Base-by-base conservation (phyloP, 1,140 invertebrate species). In the Yoshiicerus persimilis region DNA sequence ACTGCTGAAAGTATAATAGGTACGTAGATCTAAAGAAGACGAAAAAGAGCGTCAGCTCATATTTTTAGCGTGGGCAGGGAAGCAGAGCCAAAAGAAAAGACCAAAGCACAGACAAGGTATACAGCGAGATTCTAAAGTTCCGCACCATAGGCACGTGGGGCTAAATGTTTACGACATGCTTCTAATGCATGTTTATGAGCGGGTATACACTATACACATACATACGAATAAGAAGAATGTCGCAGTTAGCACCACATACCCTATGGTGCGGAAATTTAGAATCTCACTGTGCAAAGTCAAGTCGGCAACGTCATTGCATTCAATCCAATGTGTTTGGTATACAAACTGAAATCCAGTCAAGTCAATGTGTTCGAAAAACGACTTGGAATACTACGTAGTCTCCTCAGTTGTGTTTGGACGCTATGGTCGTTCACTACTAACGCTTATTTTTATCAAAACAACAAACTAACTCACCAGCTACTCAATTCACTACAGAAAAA, bases 41-140 rank as follows among this genome's bases (percentile, higher is more conserved):
- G 41, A 75, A 75, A 70, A 66, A 87, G 66, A 86, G 85, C 88
- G 88, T 89, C 88, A 89, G 86, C 88, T 89, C 88, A 87, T 89
- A 89, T 89, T 89, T 89, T 89, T 89, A 89, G 88, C 88, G 88
- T 89, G 86, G 88, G 88, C 62, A 66, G 88, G 70, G 34, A 80
- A 32, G 20, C 30, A 38, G 30, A 36, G 30, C 20, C 30, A 80
- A 36, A 32, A 16, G 34, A 38, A 36, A 16, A 20, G 20, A 23
- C 16, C 34, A 36, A 16, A 80, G 13, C 34, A 34, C 4, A 23
- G 6, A n/a, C 32, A 77, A 8, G 0, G 27, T 6, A 64, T 10
- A 64, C n/a, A 64, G 10, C 11, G 16, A 41, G 39, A 41, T 16
- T 30, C 39, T 41, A 13, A 41, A n/a, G n/a, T n/a, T n/a, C n/a